Evolutionary conservation across 2,888 invertebrate species (phyloP).

Genomic region (Chalcosyrphus nemorum): DNA sequence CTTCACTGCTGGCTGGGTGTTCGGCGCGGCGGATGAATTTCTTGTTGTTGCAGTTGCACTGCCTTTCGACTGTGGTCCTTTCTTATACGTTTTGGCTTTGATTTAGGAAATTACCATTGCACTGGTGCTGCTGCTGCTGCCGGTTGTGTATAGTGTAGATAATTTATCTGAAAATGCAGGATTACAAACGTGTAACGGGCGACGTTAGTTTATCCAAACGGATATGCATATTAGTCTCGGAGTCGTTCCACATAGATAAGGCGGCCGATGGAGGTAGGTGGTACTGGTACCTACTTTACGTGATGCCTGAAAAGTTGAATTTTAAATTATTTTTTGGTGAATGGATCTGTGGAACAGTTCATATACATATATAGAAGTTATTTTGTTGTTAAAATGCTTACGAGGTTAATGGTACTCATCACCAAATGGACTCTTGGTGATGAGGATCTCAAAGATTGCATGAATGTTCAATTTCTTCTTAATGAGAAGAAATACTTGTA

Average conservation of each 20-base stretch:
- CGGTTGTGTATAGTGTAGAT: conserved; percentile 58
- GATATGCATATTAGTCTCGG: conserved; percentile 70
- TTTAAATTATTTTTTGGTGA: not conserved
- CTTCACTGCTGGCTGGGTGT: not conserved
- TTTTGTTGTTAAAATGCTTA: conserved; percentile 18
- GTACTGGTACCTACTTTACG: conserved; percentile 17
- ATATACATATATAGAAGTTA: not conserved
- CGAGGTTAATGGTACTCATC: conserved; percentile 24
- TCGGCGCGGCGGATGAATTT: conserved; percentile 17
- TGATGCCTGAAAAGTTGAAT: conserved; percentile 11
- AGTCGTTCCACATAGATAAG: conserved; percentile 73
- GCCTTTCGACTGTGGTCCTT: conserved; percentile 33
- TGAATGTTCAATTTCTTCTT: too few relatives aligned
- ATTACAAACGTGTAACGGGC: conserved; percentile 73
- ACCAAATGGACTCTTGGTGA: not conserved
- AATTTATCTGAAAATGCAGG: conserved; percentile 72
- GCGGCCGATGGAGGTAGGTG: conserved; percentile 59
- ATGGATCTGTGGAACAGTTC: not conserved
- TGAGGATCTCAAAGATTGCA: not conserved
- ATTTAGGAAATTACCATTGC: conserved; percentile 70
- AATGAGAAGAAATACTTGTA: too few relatives aligned
- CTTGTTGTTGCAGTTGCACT: conserved; percentile 18
- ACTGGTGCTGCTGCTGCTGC: conserved; percentile 38
- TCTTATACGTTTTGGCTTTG: conserved; percentile 52
- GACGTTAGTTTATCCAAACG: conserved; percentile 72